Evolutionary conservation across 2,113 vertebrate species (phyloP).

Genomic region (Platanista minor): DNA sequence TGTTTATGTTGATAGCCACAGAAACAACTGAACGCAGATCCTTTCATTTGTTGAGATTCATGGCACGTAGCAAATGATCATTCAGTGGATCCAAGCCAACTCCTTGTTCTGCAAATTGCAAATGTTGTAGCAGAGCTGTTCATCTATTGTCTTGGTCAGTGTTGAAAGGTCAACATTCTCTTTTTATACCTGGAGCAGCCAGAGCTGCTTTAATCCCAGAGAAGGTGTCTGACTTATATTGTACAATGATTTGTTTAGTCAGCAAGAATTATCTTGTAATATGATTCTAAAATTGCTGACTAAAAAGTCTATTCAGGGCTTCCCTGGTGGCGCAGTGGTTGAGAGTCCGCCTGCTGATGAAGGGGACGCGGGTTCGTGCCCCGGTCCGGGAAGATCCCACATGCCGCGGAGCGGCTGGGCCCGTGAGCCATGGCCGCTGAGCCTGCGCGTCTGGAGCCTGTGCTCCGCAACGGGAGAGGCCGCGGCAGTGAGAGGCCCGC

Average conservation of each 20-base stretch:
- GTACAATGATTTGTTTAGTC: constrained; percentile 63
- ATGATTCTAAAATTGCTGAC: constrained; percentile 52
- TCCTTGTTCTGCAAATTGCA: constrained; percentile 55
- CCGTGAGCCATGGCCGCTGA: too few relatives aligned
- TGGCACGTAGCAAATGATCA: constrained; percentile 23
- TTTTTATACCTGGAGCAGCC: constrained; percentile 39
- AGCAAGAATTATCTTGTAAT: constrained; percentile 73
- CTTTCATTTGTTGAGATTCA: background rate
- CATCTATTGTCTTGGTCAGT: constrained; percentile 56
- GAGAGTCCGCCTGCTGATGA: too few relatives aligned
- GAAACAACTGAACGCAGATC: constrained; percentile 43
- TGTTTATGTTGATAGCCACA: constrained; percentile 52
- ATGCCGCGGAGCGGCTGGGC: too few relatives aligned
- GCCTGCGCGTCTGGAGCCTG: too few relatives aligned
- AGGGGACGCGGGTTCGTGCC: too few relatives aligned
- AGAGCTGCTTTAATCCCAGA: constrained; percentile 26
- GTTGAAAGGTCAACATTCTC: constrained; percentile 65
- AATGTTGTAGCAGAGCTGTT: constrained; percentile 49
- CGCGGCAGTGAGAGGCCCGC: too few relatives aligned
- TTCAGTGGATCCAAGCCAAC: constrained; percentile 4
- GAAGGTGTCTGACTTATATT: constrained; percentile 52
- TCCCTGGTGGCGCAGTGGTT: too few relatives aligned
- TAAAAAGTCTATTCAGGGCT: constrained; percentile 2
- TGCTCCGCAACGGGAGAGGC: too few relatives aligned
- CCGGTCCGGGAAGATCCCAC: too few relatives aligned